These are phyloP conservation scores for Cancer borealis DNA, from an alignment of 2,888 invertebrate species.

Conservation along the genomic window DNA sequence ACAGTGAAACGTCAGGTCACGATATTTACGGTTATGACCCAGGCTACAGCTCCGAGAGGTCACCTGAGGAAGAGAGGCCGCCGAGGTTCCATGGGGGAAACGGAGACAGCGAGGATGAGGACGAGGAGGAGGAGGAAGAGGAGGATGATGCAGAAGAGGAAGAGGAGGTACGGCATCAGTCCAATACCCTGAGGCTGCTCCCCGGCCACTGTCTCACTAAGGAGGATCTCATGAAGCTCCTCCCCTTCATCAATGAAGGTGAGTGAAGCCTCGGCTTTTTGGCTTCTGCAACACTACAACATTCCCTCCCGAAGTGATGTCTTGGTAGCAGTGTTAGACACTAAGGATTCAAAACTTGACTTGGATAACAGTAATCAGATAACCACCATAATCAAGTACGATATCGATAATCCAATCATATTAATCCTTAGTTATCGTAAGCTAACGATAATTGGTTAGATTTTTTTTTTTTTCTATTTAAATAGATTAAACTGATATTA, in stretches of 20 bases:
- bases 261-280: slow-evolving; percentile 60
- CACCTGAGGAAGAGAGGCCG: slow-evolving; percentile 71
- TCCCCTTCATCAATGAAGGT: slow-evolving; percentile 76
- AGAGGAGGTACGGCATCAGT: not conserved
- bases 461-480: too few species aligned
- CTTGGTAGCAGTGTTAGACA: not conserved
- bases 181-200: slow-evolving; percentile 24
- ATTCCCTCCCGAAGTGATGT: not conserved
- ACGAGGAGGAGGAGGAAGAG: not conserved
- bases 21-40: slow-evolving; percentile 71
- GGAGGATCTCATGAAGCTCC: slow-evolving; percentile 70
- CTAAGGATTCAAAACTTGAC: too few species aligned
- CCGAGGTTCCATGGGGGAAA: slow-evolving; percentile 52
- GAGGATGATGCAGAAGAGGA: not conserved
- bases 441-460: too few species aligned
- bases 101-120: not conserved
- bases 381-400: too few species aligned
- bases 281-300: not conserved
- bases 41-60: slow-evolving; percentile 75
- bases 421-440: too few species aligned
- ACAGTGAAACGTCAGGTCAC: slow-evolving; percentile 59
- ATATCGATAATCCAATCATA: too few species aligned
- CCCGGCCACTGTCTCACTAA: slow-evolving; percentile 63
- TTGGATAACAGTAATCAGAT: too few species aligned
- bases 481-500: not conserved